Percentiles rank a stretch among this genome's conserved stretches.
These are phyloP conservation scores for Eristalinus aeneus DNA, from an alignment of 2,888 invertebrate genomes.

Conservation along the genomic window DNA sequence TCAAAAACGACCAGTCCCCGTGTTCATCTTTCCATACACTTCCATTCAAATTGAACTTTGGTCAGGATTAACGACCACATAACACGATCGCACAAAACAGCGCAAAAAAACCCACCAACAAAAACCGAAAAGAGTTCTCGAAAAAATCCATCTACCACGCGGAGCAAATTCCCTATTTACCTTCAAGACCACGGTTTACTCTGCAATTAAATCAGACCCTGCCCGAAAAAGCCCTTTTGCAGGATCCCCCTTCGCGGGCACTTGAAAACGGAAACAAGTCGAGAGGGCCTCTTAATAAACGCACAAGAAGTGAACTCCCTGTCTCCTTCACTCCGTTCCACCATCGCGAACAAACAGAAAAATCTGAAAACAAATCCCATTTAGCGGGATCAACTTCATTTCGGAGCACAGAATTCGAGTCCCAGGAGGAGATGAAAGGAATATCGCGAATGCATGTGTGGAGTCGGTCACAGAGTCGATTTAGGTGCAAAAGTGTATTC, in stretches of 20 bases:
- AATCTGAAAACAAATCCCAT: neutral
- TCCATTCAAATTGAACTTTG: neutral
- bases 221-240: neutral
- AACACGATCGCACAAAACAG: neutral
- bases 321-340: neutral
- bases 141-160: neutral
- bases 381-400: no score
- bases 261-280: conserved; percentile 51
- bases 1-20: neutral
- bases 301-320: neutral
- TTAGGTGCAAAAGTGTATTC: neutral
- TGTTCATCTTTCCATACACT: neutral
- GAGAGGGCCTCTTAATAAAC: conserved; percentile 44
- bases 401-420: neutral
- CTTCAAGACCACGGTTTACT: conserved; percentile 13
- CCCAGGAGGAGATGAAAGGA: neutral
- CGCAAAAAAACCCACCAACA: neutral
- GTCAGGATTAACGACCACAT: conserved; percentile 6
- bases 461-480: neutral
- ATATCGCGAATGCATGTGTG: neutral
- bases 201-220: conserved; percentile 16
- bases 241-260: conserved; percentile 7
- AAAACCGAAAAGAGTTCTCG: neutral
- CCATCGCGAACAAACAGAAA: neutral
- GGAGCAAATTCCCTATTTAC: conserved; percentile 7